Evolutionary conservation across 2,888 invertebrate genomes (phyloP), one percentile per base, ranked within the genome.

Genomic region (Tetropium fuscum): DNA sequence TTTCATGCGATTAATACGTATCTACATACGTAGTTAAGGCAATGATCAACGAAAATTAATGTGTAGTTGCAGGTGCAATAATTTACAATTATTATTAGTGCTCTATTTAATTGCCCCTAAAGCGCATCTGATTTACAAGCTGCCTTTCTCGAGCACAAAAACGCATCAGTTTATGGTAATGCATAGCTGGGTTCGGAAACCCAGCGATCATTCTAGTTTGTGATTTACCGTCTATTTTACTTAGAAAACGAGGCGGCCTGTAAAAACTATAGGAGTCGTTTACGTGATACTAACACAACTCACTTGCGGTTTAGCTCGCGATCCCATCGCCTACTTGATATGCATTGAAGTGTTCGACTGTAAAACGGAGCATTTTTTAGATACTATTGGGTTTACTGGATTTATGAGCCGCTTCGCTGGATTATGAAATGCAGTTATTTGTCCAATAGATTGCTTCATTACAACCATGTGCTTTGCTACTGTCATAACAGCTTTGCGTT

Each of bases 291-390:
- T 45, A 47, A 55, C 53, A 53, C 53, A 30, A 43, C 53, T 53
- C 43, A 53, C 55, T 56, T 56, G 19, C 38, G 38, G 36, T 38
- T 40, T 38, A 51, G 25, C 15, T 51, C 49, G 40, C 30, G 49
- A 38, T 47, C 48, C 38, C 57, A 54, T 51, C 47, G 55, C 53
- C 66, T 66, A 62, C 64, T 66, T 66, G 61, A 60, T 66, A 66
- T 66, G 61, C 66, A 66, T 66, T 66, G 66, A 60, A 64, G 64
- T 58, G 56, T 64, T 62, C 60, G 58, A 53, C 55, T 64, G 54
- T 63, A 61, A 66, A 61, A 60, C 57, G 56, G 40, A 54, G 61
- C 56, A 59, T 60, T 63, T 66, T 63, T 63, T 61, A 59, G 44
- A 44, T 55, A 47, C 59, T 47, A 53, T 55, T 48, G n/a, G n/a